phyloP scores from a whole-genome alignment of 2,113 vertebrate species.

The Geococcyx californianus region DNA sequence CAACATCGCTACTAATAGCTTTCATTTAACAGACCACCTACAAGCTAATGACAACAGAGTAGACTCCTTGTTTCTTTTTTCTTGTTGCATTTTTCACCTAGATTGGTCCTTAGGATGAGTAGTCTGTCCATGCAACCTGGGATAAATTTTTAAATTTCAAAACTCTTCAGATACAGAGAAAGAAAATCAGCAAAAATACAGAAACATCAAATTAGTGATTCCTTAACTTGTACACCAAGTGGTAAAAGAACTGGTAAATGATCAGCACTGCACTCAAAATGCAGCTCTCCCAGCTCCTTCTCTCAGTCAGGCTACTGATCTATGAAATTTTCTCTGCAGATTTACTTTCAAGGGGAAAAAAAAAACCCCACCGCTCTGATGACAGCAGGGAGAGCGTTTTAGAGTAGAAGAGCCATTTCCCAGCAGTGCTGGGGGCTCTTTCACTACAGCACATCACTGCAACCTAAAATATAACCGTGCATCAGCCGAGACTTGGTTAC shows the following conservation, averaged over 20 bases:
- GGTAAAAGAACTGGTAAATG: background rate
- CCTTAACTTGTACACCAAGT: background rate
- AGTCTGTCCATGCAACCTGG: background rate
- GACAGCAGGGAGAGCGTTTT: background rate
- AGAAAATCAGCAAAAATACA: background rate
- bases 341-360: background rate
- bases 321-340: background rate
- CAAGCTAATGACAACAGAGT: background rate
- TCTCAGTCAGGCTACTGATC: background rate
- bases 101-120: background rate
- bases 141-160: background rate
- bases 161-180: background rate
- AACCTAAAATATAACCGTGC: background rate
- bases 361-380: background rate
- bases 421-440: background rate
- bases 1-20: background rate
- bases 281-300: background rate
- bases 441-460: background rate
- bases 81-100: background rate
- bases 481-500: background rate
- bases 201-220: background rate
- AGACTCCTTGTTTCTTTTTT: background rate
- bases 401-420: conserved; percentile 15
- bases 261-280: background rate
- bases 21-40: background rate